These are phyloP conservation scores for Galagoides demidoff DNA, from an alignment of 2,797 vertebrate species.

Conservation along the genomic window DNA sequence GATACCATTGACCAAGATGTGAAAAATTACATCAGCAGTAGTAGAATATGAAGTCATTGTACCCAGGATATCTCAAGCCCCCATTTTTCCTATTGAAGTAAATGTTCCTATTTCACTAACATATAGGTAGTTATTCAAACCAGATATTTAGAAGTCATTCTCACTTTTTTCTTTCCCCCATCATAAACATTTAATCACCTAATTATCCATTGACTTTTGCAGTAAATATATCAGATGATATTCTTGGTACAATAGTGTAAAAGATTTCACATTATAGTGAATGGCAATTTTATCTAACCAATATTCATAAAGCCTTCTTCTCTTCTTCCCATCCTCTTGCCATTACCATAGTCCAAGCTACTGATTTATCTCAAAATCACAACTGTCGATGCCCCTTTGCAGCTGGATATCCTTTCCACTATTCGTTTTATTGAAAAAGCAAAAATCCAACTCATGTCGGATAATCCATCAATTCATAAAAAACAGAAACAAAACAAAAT, in stretches of 20 bases:
- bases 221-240: background rate
- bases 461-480: constrained; percentile 16
- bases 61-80: background rate
- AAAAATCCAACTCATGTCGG: constrained; percentile 13
- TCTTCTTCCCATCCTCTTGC: background rate
- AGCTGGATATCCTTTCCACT: background rate
- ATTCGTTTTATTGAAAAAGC: background rate
- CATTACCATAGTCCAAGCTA: background rate
- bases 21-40: background rate
- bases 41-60: background rate
- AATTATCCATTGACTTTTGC: background rate
- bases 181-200: background rate
- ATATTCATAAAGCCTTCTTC: background rate
- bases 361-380: background rate
- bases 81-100: background rate
- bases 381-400: background rate
- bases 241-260: background rate
- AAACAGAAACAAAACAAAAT: constrained; percentile 32
- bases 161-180: background rate
- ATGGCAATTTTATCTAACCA: background rate
- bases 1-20: background rate
- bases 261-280: background rate
- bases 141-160: background rate
- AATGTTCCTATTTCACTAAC: background rate
- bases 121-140: background rate